Base-by-base conservation (phyloP, 2,113 vertebrate species). In the Coracopsis vasa region DNA sequence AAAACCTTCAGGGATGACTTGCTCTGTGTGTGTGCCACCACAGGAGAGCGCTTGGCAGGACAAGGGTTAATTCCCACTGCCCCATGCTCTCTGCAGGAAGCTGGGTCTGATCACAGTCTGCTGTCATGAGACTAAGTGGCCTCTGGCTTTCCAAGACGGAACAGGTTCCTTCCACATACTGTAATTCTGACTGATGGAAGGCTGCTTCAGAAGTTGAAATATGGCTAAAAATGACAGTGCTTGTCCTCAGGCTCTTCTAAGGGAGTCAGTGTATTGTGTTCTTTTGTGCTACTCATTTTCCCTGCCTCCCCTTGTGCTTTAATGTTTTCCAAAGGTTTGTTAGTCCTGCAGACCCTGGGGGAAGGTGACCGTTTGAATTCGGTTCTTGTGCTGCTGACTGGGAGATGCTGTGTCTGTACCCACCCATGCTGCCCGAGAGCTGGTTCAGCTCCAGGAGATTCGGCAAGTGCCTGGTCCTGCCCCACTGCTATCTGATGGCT, bases 81-180 rank as follows among this genome's bases (percentile, higher is more conserved):
- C 37, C 21, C 0, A 0, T 61, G 17, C 60, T 41, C 31, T 37
- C 39, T 33, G 44, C 62, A 29, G 47, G 86, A 74, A 86, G 33
- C 66, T 81, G 20, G 20, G 33, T 71, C 85, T 86, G 85, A 90
- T 88, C 80, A 44, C 58, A 86, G 37, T 2, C 42, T 90, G 73
- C 67, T 88, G 51, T 71, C 48, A 37, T 1, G 9, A 70, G 58
- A 33, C 11, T 28, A 42, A 5, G 9, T 89, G 92, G 88, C 94
- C 93, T 89, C 92, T 96, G 95, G 88, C 88, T 94, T 95, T 83
- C 90, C 95, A 96, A 91, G 93, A 93, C 1, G 5, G 77, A 91
- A 91, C 94, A 94, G 60, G 93, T 94, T 94, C 67, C 83, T 89
- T 95, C 70, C 48, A 66, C 44, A 19, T 60, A 29, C 72, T 91